Evolutionary conservation across 1,140 invertebrate genomes (phyloP).

Genomic region (Leucophenga varia): DNA sequence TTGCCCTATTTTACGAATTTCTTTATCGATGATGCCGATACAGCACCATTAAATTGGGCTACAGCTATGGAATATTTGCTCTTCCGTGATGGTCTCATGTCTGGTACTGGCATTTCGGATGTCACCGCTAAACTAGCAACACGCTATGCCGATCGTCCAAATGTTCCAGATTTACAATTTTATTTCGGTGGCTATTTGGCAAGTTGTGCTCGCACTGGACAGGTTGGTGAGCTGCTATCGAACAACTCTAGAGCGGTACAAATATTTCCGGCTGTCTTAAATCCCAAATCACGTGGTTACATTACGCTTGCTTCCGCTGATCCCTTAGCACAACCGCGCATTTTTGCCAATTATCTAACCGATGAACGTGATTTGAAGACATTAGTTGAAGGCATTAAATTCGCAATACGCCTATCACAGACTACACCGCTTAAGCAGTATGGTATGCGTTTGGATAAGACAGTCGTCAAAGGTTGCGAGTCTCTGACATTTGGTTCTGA

Average conservation of each 20-base stretch:
- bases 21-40: conserved; percentile 79
- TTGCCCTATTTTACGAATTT: conserved; percentile 76
- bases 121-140: conserved; percentile 81
- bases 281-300: conserved; percentile 80
- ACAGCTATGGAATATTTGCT: conserved; percentile 84
- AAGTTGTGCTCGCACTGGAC: conserved; percentile 79
- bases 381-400: conserved; percentile 74
- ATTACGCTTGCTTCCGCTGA: conserved; percentile 72
- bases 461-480: conserved; percentile 71
- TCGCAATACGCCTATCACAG: conserved; percentile 68
- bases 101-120: conserved; percentile 79
- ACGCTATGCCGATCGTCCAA: conserved; percentile 74
- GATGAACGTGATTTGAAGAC: conserved; percentile 73
- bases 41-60: conserved; percentile 79
- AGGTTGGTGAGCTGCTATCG: conserved; percentile 73
- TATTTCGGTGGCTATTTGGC: conserved; percentile 84
- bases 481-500: conserved; percentile 72
- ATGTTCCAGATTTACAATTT: conserved; percentile 81
- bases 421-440: conserved; percentile 68
- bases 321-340: conserved; percentile 76
- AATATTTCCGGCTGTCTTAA: conserved; percentile 67
- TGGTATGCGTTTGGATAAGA: conserved; percentile 71
- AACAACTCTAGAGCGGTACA: conserved; percentile 65
- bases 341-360: conserved; percentile 81
- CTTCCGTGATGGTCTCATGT: conserved; percentile 82